Evolutionary conservation across 2,113 vertebrate species (phyloP).

Genomic region (Odobenus rosmarus): DNA sequence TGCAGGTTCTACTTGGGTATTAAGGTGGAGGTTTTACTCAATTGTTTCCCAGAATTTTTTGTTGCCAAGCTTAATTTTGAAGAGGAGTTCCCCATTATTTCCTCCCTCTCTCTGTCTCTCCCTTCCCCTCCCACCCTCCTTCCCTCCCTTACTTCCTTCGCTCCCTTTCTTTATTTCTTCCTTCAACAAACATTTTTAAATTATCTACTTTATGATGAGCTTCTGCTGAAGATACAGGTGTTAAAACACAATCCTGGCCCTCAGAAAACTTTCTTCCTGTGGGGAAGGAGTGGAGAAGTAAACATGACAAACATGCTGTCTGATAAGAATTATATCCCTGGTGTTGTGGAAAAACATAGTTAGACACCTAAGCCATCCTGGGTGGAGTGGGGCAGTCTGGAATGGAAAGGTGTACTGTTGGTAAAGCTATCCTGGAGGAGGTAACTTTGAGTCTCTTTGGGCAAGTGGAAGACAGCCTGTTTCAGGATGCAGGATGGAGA

Average conservation of each 20-base stretch:
- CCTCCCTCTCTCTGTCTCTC: background rate
- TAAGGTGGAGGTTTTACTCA: background rate
- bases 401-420: background rate
- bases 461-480: background rate
- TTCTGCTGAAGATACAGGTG: background rate
- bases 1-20: background rate
- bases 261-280: background rate
- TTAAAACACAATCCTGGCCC: background rate
- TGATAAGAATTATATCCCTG: background rate
- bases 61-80: slow-evolving; percentile 3
- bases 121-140: background rate
- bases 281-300: background rate
- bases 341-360: background rate
- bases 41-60: background rate
- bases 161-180: background rate
- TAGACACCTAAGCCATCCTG: background rate
- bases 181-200: background rate
- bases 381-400: background rate
- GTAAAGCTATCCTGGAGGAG: background rate
- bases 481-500: background rate
- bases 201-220: background rate
- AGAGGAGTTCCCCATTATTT: background rate
- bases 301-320: background rate
- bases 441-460: background rate
- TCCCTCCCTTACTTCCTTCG: background rate